Percentiles rank a stretch among this genome's conserved stretches.
These are phyloP conservation scores for Gallinago paraguaiae DNA, from an alignment of 2,113 vertebrate species.

Conservation along the genomic window DNA sequence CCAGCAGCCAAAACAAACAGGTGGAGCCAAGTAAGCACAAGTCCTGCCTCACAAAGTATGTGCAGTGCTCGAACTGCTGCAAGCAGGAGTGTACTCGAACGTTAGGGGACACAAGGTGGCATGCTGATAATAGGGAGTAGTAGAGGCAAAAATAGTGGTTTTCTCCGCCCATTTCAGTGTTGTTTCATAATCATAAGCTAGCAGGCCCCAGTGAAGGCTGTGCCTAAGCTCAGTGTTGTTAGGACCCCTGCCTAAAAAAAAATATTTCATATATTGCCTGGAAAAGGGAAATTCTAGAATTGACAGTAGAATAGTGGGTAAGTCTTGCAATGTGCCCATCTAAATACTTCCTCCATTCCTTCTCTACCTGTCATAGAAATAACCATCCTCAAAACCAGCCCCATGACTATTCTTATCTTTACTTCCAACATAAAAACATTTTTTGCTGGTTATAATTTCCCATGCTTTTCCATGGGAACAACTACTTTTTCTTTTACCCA, in stretches of 20 bases:
- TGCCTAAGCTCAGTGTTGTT: neutral
- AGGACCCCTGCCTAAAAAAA: neutral
- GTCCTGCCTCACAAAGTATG: neutral
- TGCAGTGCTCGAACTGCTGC: neutral
- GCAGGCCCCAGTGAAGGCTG: neutral
- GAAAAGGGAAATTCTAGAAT: neutral
- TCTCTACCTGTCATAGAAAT: neutral
- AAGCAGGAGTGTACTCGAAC: neutral
- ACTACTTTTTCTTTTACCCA: neutral
- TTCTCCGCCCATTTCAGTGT: neutral
- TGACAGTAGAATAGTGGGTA: neutral
- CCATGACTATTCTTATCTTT: neutral
- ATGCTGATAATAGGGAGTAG: neutral
- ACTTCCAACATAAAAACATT: neutral
- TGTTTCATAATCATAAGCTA: neutral
- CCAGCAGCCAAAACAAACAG: conserved; percentile 9
- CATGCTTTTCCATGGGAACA: neutral
- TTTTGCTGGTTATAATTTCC: neutral
- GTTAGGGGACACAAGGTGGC: neutral
- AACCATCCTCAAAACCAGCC: neutral
- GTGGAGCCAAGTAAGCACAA: neutral
- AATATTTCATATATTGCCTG: neutral
- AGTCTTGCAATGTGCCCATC: neutral
- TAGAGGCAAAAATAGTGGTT: neutral
- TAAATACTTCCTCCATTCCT: neutral